Evolutionary conservation across 2,797 vertebrate species (phyloP).

Genomic region (Sorex maritimensis): DNA sequence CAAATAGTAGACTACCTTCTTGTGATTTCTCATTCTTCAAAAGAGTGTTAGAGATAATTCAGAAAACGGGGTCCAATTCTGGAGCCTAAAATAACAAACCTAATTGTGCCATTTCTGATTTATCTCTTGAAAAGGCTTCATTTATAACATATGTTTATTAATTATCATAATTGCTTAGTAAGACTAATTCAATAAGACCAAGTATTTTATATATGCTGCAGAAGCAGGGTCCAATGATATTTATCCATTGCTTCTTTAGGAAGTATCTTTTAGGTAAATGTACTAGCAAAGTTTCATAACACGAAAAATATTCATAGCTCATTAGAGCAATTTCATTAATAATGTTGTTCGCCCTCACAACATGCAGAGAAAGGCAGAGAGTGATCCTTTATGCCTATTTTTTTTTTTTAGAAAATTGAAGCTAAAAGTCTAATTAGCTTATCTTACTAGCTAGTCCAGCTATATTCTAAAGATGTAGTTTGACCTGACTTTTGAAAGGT

Average conservation of each 20-base stretch:
- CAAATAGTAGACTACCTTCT: neutral
- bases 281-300: neutral
- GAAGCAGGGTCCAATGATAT: neutral
- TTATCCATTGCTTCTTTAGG: neutral
- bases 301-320: conserved; percentile 3
- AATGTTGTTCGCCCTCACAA: neutral
- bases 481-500: neutral
- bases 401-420: neutral
- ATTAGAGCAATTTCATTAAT: neutral
- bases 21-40: neutral
- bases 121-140: neutral
- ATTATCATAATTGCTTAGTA: conserved; percentile 9
- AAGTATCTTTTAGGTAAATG: neutral
- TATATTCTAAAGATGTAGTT: neutral
- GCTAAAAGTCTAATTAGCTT: neutral
- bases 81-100: neutral
- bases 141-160: neutral
- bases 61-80: neutral
- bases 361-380: neutral
- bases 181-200: neutral
- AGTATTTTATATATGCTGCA: neutral
- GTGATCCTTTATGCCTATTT: neutral
- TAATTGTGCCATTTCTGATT: neutral
- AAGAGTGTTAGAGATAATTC: neutral
- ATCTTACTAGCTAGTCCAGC: no score